Evolutionary conservation across 64 coral and sea anemone species (phyloP), one percentile per base, ranked within the genome.

Genomic region (Porites australiensis): DNA sequence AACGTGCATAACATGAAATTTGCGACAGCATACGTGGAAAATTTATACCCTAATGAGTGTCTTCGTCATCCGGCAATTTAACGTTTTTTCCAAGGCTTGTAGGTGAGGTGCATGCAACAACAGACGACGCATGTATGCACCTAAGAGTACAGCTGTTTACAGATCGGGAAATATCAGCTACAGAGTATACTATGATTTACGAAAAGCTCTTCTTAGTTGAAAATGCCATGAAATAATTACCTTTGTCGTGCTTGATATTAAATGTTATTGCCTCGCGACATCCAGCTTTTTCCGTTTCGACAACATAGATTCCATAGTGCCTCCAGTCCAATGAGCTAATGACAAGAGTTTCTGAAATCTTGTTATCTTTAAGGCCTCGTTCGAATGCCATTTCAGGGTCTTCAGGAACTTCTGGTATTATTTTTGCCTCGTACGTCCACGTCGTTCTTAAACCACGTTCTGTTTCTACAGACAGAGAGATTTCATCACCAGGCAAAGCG

Each of bases 261-360:
- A 97, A 97, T 82, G 19, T 83, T 6, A 97, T 12, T 9, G 55
- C 78, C 7, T 43, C 48, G 47, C 50, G 87, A 75, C 95, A 97
- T 6, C 95, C 95, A 45, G 77, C 51, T 15, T 61, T 76, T 16
- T 82, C 44, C 8, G 87, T 88, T 20, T 79, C 54, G 18, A 94
- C 95, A 50, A 88, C 67, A 69, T 97, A 97, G 37, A 82, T 44
- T 22, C 95, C 95, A 94, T 88, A 97, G 58, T 97, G 95, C 58
- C 87, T 93, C 69, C 90, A 89, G 51, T 22, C 74, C 19, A 97
- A 83, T 8, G 75, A 70, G 82, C 88, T 88, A 8, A 97, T 91
- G 0, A 94, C 92, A 22, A 97, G 76, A 22, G 68, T 84, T 47
- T 92, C 88, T 15, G 90, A 77, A 6, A 97, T 27, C 19, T 37